Base-by-base conservation (phyloP, 1,140 invertebrate genomes). In the Drosophila bocki region DNA sequence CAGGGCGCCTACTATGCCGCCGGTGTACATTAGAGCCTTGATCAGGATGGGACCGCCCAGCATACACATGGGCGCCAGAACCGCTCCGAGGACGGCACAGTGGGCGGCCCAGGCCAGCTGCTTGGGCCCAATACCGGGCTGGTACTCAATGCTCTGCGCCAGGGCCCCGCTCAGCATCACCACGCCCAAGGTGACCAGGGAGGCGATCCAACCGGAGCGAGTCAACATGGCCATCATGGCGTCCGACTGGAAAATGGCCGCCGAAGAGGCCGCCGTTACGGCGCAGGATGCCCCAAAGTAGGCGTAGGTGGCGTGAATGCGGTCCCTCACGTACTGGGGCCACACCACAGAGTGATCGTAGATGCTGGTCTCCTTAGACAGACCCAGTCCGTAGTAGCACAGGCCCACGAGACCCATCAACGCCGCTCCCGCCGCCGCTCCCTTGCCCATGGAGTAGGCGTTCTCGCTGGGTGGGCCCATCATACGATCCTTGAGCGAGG, bases 51-150 rank as follows among this genome's bases (percentile, higher is more conserved):
- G 97, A 3, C 98, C 98, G 15, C 98, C 99, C 7, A 99, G 86
- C 51, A 99, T 94, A 79, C 96, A 97, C 13, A 99, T 91, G 0
- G 99, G 99, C n/a, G 99, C 98, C 37, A 99, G 93, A 19, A 99
- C 95, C 22, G 96, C 97, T 1, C 99, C 99, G 80, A 99, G 94
- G 1, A 98, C 95, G 7, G 95, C 96, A 76, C 96, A 96, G 92
- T 99, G 98, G 0, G 96, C 84, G 39, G 98, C 93, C 98, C 98
- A 99, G n/a, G 98, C 97, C 26, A 98, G 53, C 91, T 99, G 99
- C 93, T 99, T 99, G 1, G 95, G 82, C 1, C 98, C 97, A 91
- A 99, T 94, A 2, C 97, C 98, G 81, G 96, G 95, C 58, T 94
- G 93, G 87, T 97, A 99, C 5, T 96, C 96, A 80, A 98, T 95